Evolutionary conservation across 1,140 invertebrate species (phyloP).

Genomic region (Diuraphis noxia): DNA sequence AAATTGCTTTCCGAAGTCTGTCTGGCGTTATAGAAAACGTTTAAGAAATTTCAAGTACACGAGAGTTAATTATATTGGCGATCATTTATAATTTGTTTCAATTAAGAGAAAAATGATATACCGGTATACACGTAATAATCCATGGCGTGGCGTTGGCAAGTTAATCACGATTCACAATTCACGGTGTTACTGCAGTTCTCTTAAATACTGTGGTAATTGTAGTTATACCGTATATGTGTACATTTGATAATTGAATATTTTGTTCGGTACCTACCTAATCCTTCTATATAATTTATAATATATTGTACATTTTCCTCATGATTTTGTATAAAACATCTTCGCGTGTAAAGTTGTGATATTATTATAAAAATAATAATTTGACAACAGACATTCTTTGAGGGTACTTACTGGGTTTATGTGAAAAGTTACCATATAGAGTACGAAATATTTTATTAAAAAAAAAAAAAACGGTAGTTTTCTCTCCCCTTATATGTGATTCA

Average conservation of each 20-base stretch:
- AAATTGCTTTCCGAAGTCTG: background rate
- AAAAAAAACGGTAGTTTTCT: background rate
- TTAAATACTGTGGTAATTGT: background rate
- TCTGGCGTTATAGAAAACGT: background rate
- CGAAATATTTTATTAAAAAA: constrained; percentile 37
- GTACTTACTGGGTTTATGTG: constrained; percentile 27
- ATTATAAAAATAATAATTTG: constrained; percentile 30
- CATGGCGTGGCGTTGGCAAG: background rate
- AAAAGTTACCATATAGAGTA: constrained; percentile 40
- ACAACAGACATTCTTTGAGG: background rate
- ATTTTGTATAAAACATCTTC: background rate
- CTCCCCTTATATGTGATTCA: constrained; percentile 17
- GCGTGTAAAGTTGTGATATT: background rate
- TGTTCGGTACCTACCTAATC: background rate
- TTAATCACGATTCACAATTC: background rate
- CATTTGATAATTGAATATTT: background rate
- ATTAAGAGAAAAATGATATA: background rate
- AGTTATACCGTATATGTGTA: background rate
- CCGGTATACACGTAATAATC: background rate
- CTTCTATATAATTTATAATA: background rate
- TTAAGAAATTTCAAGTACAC: background rate
- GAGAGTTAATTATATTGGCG: background rate
- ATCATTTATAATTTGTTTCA: background rate
- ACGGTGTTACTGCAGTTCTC: background rate
- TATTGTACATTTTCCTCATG: background rate